Evolutionary conservation across 2,797 vertebrate species (phyloP).

Genomic region (Natrix natrix): DNA sequence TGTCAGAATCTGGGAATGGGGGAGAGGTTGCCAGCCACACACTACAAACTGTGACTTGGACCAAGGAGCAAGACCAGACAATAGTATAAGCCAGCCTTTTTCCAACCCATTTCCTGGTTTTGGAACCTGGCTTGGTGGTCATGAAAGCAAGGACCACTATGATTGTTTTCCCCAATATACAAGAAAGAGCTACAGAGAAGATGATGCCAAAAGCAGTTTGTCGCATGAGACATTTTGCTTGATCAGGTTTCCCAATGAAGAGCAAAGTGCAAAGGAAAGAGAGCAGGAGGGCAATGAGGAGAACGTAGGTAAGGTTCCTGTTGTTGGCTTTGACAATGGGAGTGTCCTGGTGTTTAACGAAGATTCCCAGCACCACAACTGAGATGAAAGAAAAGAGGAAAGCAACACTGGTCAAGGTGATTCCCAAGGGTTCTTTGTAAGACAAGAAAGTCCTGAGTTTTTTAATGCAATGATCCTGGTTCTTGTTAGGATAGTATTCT

Average conservation of each 20-base stretch:
- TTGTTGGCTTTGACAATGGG: constrained; percentile 5
- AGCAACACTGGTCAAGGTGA: background rate
- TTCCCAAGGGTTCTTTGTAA: background rate
- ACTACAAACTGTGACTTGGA: background rate
- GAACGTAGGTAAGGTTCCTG: background rate
- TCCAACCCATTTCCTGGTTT: background rate
- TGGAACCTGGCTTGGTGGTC: background rate
- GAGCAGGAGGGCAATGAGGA: background rate
- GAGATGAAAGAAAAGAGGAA: background rate
- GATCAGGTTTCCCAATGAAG: background rate
- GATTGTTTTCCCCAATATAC: background rate
- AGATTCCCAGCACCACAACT: background rate
- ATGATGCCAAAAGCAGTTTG: background rate
- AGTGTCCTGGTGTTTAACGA: background rate
- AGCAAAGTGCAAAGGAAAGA: background rate
- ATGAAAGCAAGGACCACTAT: background rate
- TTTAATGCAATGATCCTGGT: background rate
- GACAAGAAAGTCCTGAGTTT: background rate
- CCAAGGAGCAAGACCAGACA: background rate
- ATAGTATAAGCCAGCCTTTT: background rate
- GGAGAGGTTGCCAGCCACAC: background rate
- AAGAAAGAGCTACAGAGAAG: background rate
- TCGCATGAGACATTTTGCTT: background rate
- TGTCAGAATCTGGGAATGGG: background rate
- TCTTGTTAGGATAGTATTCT: background rate